Evolutionary conservation across 2,888 invertebrate genomes (phyloP).

Genomic region (Bursaphelenchus okinawaensis): DNA sequence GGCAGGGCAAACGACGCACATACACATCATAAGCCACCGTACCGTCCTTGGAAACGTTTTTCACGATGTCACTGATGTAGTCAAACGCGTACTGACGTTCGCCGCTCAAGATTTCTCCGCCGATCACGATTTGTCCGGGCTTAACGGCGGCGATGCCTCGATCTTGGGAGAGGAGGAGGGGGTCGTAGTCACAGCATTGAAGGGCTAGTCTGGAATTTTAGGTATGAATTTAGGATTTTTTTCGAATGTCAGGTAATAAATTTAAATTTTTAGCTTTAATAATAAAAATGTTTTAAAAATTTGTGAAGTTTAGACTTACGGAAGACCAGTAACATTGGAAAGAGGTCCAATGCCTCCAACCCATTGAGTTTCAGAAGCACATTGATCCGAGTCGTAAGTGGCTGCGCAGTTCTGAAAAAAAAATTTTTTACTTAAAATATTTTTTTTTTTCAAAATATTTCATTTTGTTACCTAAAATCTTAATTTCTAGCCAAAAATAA

Average conservation of each 20-base stretch:
- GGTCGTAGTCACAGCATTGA: constrained; percentile 42
- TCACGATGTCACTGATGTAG: constrained; percentile 49
- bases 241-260: too few relatives aligned
- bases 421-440: too few relatives aligned
- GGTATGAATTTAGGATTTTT: constrained; percentile 5
- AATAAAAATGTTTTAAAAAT: too few relatives aligned
- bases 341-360: constrained; percentile 53
- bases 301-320: constrained; percentile 21
- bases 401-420: constrained; percentile 42
- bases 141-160: constrained; percentile 49
- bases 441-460: too few relatives aligned
- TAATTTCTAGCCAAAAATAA: too few relatives aligned
- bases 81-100: constrained; percentile 50
- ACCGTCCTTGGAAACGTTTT: constrained; percentile 35
- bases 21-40: constrained; percentile 46
- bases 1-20: constrained; percentile 49
- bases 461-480: too few relatives aligned
- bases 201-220: constrained; percentile 36
- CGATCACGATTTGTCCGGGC: constrained; percentile 40
- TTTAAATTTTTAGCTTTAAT: too few relatives aligned
- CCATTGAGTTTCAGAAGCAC: constrained; percentile 43
- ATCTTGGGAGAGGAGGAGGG: constrained; percentile 41
- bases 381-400: constrained; percentile 39
- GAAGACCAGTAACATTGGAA: constrained; percentile 35
- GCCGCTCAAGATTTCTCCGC: constrained; percentile 31